Evolutionary conservation across 2,113 vertebrate species (phyloP).

Genomic region (Agapornis roseicollis): DNA sequence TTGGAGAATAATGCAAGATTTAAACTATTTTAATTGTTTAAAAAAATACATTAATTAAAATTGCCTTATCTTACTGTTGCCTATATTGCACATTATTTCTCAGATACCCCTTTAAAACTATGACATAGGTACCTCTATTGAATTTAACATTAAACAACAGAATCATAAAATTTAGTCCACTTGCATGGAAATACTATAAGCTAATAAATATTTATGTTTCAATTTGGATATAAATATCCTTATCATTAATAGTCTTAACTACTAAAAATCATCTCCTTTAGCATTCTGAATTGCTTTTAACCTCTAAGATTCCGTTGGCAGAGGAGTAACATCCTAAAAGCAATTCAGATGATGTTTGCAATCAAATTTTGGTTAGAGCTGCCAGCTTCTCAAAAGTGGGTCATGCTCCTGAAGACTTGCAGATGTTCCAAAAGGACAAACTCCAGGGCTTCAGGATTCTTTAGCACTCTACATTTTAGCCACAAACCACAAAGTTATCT

Average conservation of each 20-base stretch:
- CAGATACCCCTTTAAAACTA: neutral
- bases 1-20: neutral
- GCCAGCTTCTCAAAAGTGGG: accelerated
- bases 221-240: neutral
- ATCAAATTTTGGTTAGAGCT: neutral
- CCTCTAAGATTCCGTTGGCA: neutral
- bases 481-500: neutral
- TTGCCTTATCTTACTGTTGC: neutral
- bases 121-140: neutral
- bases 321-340: neutral
- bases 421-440: accelerated
- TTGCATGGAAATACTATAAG: neutral
- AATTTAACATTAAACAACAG: neutral
- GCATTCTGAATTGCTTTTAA: neutral
- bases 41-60: neutral
- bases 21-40: neutral
- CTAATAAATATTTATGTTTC: neutral
- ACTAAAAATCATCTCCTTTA: neutral
- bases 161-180: neutral
- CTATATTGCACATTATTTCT: neutral
- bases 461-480: neutral
- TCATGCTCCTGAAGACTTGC: neutral
- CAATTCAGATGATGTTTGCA: neutral
- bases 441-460: neutral
- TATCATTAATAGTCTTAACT: neutral